A percentile compares a stretch with the other conserved stretches of the same genome.
Conservation (phyloP, 35 echinoderm and acorn worm species). For the Hemicentrotus pulcherrimus region DNA sequence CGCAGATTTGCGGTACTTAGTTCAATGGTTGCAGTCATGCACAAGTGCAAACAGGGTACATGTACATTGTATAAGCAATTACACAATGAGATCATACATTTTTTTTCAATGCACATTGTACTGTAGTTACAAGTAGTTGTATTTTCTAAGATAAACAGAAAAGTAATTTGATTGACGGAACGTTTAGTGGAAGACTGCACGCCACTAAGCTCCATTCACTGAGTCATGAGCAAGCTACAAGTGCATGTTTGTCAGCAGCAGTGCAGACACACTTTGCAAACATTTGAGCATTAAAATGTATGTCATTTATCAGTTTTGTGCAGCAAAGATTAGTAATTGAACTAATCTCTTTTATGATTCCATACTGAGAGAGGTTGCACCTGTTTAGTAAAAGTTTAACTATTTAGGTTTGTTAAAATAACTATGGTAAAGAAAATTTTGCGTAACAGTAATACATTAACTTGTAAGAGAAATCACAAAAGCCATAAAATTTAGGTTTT, state of each 20-base stretch:
- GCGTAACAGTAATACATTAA: no score
- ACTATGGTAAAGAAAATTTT: no score
- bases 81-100: neutral
- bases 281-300: neutral
- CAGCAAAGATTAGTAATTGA: neutral
- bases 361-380: neutral
- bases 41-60: neutral
- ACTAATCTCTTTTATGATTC: neutral
- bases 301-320: neutral
- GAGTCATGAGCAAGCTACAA: neutral
- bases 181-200: neutral
- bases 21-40: no score
- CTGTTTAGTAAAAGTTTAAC: neutral
- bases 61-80: neutral
- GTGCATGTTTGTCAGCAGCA: neutral
- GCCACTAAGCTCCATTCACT: neutral
- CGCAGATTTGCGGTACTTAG: no score
- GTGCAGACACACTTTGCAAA: neutral
- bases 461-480: no score
- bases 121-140: neutral
- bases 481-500: no score
- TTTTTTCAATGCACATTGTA: neutral
- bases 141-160: neutral
- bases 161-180: no score
- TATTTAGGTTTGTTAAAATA: no score